phyloP scores from a whole-genome alignment of 2,888 invertebrate species.

The Cataglyphis albicans region DNA sequence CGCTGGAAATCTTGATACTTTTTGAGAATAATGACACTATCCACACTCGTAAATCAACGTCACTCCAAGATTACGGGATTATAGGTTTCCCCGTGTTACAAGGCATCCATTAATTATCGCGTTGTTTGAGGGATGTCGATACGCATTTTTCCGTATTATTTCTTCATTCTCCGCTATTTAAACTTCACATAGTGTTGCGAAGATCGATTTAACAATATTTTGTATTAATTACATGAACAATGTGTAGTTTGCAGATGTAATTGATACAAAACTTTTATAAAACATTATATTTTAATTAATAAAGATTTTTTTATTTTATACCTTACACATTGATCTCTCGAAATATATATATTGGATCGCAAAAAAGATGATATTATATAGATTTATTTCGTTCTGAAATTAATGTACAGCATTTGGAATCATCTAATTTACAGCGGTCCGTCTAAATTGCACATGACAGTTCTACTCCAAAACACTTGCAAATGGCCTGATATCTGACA shows the following conservation, averaged over 20 bases:
- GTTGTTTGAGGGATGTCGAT: constrained; percentile 59
- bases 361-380: neutral
- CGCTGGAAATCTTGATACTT: constrained; percentile 55
- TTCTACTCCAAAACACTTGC: neutral
- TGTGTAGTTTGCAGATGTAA: neutral
- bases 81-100: constrained; percentile 62
- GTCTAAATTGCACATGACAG: neutral
- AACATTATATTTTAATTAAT: neutral
- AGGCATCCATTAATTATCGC: constrained; percentile 70
- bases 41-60: constrained; percentile 73
- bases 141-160: constrained; percentile 22
- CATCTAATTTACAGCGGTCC: neutral
- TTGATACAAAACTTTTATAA: neutral
- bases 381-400: neutral
- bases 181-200: constrained; percentile 14
- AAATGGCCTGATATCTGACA: neutral
- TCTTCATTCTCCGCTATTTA: constrained; percentile 34
- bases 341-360: neutral
- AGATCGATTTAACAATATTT: neutral
- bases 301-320: neutral
- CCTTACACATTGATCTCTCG: neutral
- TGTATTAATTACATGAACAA: neutral
- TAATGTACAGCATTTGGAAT: neutral
- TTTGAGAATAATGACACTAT: constrained; percentile 68
- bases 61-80: constrained; percentile 68